Evolutionary conservation across 2,888 invertebrate species (phyloP).

Genomic region (Junonia oenone): DNA sequence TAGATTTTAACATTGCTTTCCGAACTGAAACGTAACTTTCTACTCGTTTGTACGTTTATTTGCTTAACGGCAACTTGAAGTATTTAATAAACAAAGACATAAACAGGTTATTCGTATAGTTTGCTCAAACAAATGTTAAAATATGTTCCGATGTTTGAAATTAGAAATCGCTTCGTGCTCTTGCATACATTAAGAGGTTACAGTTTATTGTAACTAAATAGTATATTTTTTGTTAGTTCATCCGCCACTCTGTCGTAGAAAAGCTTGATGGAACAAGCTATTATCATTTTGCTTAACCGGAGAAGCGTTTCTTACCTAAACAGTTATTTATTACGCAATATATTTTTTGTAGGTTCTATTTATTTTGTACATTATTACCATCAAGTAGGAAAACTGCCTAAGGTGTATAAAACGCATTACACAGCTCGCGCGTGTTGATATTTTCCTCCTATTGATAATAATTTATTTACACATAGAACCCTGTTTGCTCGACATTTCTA

Average conservation of each 20-base stretch:
- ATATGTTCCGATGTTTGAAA: background rate
- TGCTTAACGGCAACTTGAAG: background rate
- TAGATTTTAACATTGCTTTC: conserved; percentile 14
- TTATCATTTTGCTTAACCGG: no score
- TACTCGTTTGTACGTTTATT: conserved; percentile 1
- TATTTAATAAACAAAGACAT: background rate
- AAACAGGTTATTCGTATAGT: background rate
- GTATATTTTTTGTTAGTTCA: no score
- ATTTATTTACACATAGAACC: conserved; percentile 57
- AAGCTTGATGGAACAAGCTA: no score
- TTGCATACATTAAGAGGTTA: background rate
- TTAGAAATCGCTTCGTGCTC: background rate
- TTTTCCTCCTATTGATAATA: conserved; percentile 54
- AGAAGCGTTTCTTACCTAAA: no score
- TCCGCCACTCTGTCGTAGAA: no score
- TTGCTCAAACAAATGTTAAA: background rate
- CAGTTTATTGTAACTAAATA: no score
- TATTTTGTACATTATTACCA: no score
- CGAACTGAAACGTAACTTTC: conserved; percentile 11
- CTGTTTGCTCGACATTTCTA: conserved; percentile 43
- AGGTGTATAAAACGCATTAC: background rate
- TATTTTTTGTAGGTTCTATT: no score
- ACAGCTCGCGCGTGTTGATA: background rate
- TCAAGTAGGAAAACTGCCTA: no score
- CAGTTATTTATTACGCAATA: no score